Conservation (phyloP, 2,113 vertebrate genomes). For the Dermatemys mawii region DNA sequence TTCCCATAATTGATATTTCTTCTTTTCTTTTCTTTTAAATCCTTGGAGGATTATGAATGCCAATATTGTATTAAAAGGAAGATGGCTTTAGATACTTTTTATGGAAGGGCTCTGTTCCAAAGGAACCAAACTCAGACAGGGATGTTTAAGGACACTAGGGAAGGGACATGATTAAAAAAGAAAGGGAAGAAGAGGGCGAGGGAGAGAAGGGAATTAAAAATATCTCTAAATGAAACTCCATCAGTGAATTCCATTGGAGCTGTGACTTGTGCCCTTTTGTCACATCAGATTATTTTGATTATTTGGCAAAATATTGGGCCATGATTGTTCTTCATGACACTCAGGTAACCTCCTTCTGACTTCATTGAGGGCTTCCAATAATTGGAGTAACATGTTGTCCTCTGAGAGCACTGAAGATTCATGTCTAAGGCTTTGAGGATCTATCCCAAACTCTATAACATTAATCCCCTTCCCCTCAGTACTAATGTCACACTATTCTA, state of each 20-base stretch:
- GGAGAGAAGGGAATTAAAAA: not conserved
- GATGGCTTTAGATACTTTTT: conserved; percentile 66
- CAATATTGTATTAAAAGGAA: conserved; percentile 64
- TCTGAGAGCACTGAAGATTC: not conserved
- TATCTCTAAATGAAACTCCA: not conserved
- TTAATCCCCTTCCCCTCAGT: not conserved
- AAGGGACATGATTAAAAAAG: conserved; percentile 46
- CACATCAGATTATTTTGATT: not conserved
- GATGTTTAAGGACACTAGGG: conserved; percentile 42
- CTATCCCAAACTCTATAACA: not conserved
- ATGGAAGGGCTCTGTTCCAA: conserved; percentile 57
- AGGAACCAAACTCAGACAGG: conserved; percentile 56
- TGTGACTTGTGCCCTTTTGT: not conserved
- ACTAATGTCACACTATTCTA: not conserved
- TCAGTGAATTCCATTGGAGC: not conserved
- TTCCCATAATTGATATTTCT: conserved; percentile 72
- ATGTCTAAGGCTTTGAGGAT: accelerated
- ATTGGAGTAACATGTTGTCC: not conserved
- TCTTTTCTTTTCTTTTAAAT: conserved; percentile 45
- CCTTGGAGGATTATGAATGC: conserved; percentile 66
- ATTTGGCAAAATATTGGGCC: not conserved
- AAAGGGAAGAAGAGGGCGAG: conserved; percentile 29
- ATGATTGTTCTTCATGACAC: not conserved
- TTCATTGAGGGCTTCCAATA: not conserved
- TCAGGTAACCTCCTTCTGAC: not conserved